Conservation (phyloP, 2,797 vertebrate genomes). For the Enoplosus armatus region DNA sequence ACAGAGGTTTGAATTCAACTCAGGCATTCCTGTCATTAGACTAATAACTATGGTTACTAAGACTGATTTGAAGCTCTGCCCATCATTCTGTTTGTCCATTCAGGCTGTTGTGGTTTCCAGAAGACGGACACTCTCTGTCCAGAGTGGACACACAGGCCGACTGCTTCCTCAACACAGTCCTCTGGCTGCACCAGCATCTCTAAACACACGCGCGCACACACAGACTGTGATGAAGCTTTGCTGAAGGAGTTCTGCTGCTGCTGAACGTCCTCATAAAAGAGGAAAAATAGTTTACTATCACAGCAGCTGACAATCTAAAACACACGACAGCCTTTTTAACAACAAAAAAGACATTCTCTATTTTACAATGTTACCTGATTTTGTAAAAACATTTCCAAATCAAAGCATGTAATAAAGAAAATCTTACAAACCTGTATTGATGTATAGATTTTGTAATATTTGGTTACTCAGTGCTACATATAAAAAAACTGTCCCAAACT, state of each 20-base stretch:
- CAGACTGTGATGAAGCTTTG: background rate
- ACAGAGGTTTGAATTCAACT: background rate
- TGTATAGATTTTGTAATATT: background rate
- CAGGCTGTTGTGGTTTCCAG: slow-evolving; percentile 89
- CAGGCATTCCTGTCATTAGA: background rate
- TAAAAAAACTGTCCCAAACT: background rate
- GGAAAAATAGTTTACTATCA: background rate
- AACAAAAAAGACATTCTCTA: background rate
- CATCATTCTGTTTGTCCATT: background rate
- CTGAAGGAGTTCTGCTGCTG: background rate
- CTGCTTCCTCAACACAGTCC: slow-evolving; percentile 86
- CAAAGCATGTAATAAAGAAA: slow-evolving; percentile 40
- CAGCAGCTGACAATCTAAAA: background rate
- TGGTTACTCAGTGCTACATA: background rate
- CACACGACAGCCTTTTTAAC: slow-evolving; percentile 23
- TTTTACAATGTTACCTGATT: background rate
- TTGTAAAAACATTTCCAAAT: slow-evolving; percentile 25
- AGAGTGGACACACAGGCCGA: slow-evolving; percentile 83
- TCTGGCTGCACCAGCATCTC: slow-evolving; percentile 87
- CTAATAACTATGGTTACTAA: background rate
- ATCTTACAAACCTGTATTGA: background rate
- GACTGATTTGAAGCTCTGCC: background rate
- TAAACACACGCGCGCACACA: slow-evolving; percentile 36
- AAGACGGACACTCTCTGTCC: slow-evolving; percentile 86
- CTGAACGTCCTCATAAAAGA: background rate